These are phyloP conservation scores for Tiliacea citrago DNA, from an alignment of 2,888 invertebrate species.

Conservation along the genomic window DNA sequence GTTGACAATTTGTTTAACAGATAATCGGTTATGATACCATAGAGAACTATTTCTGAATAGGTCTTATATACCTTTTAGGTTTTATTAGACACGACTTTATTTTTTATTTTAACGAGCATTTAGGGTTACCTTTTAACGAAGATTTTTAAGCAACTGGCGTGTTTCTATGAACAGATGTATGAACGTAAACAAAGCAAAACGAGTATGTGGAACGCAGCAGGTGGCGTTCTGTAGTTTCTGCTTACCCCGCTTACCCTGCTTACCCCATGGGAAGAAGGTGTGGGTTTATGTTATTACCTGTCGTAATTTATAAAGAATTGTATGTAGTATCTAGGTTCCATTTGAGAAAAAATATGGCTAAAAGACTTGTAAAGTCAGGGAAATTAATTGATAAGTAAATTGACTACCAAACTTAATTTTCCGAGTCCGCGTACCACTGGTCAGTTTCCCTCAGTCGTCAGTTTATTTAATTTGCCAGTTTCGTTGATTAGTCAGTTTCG, in stretches of 20 bases:
- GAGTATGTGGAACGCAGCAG: background rate
- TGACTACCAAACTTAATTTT: background rate
- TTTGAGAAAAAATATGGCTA: background rate
- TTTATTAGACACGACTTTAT: background rate
- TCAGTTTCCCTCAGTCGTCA: too few species aligned
- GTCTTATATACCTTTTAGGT: background rate
- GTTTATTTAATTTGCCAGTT: too few species aligned
- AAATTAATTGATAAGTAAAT: background rate
- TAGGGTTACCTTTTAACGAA: background rate
- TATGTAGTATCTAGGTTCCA: background rate
- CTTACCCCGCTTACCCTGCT: too few species aligned
- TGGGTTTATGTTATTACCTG: background rate
- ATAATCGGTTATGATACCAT: constrained; percentile 11
- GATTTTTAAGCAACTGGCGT: background rate
- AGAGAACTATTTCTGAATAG: background rate
- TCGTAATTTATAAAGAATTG: background rate
- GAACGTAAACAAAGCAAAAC: background rate
- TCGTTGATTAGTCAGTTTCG: too few species aligned
- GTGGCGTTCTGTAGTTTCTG: background rate
- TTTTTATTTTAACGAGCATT: background rate
- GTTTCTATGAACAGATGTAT: background rate
- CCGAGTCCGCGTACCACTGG: too few species aligned
- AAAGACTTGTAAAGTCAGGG: background rate
- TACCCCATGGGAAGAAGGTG: background rate
- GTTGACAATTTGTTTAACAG: constrained; percentile 32